Evolutionary conservation across 2,888 invertebrate species (phyloP).

Genomic region (Lycaena phlaeas): DNA sequence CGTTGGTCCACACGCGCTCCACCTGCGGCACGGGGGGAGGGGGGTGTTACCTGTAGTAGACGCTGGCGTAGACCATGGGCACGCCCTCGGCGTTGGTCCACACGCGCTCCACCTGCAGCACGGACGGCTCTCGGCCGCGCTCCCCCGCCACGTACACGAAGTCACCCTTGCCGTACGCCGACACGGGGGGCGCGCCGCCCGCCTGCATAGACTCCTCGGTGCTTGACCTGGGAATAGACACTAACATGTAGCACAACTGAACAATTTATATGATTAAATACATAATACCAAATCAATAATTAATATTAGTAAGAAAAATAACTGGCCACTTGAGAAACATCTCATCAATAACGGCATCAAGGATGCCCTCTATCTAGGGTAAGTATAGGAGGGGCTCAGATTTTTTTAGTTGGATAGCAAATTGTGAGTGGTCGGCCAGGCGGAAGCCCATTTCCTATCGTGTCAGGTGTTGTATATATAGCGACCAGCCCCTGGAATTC

Average conservation of each 20-base stretch:
- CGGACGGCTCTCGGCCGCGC: slow-evolving; percentile 80
- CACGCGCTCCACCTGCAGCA: slow-evolving; percentile 90
- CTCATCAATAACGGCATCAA: no score
- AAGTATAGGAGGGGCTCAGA: no score
- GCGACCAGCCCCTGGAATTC: no score
- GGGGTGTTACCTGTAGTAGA: slow-evolving; percentile 84
- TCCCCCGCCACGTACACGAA: slow-evolving; percentile 90
- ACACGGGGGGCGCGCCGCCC: slow-evolving; percentile 52
- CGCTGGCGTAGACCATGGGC: slow-evolving; percentile 92
- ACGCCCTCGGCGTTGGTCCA: slow-evolving; percentile 88
- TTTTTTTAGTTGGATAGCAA: no score
- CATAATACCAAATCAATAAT: no score
- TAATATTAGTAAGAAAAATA: not conserved
- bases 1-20: slow-evolving; percentile 90
- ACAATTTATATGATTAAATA: no score
- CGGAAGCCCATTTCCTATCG: no score
- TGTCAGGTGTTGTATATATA: no score
- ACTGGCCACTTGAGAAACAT: no score
- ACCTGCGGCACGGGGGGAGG: slow-evolving; percentile 91
- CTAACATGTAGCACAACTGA: not conserved
- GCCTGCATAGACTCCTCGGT: slow-evolving; percentile 56
- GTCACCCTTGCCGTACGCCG: slow-evolving; percentile 79
- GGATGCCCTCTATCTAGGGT: no score
- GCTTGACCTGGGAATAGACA: slow-evolving; percentile 39
- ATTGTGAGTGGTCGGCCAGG: no score